phyloP scores from a whole-genome alignment of 2,888 invertebrate genomes.

The Agriotes lineatus region DNA sequence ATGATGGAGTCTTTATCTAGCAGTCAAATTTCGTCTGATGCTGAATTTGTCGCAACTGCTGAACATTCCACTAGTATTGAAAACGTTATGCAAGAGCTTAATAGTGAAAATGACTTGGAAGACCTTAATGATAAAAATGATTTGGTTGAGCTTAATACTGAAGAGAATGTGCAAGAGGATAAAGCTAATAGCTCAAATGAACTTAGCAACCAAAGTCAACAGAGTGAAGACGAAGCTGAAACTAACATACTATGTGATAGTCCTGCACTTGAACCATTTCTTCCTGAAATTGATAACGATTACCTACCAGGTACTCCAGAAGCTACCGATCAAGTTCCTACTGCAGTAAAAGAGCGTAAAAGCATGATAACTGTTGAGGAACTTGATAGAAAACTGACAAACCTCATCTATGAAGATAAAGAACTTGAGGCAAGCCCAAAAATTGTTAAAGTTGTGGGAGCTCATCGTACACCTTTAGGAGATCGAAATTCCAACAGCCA shows the following conservation, averaged over 20 bases:
- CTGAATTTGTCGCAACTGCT: background rate
- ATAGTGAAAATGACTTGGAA: too few species aligned
- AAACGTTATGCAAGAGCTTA: too few species aligned
- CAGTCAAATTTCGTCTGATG: background rate
- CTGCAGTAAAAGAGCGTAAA: constrained; percentile 33
- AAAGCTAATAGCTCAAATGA: background rate
- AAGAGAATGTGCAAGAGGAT: background rate
- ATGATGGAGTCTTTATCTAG: background rate
- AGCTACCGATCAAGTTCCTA: constrained; percentile 25
- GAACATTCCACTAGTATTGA: too few species aligned
- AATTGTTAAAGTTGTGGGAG: constrained; percentile 50
- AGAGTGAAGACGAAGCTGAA: background rate
- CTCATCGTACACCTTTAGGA: constrained; percentile 58
- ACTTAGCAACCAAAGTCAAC: background rate
- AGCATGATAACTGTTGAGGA: constrained; percentile 57
- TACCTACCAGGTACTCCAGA: background rate
- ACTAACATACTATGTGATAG: background rate
- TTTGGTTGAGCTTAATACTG: background rate
- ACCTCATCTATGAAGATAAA: constrained; percentile 73
- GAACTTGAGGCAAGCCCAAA: constrained; percentile 43
- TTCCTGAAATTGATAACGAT: background rate
- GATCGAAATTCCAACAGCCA: constrained; percentile 54
- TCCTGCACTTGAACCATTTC: background rate
- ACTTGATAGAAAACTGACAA: constrained; percentile 66
- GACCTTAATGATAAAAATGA: too few species aligned